These are phyloP conservation scores for Enteromius radiatus DNA, from an alignment of 2,797 vertebrate species.

Conservation along the genomic window DNA sequence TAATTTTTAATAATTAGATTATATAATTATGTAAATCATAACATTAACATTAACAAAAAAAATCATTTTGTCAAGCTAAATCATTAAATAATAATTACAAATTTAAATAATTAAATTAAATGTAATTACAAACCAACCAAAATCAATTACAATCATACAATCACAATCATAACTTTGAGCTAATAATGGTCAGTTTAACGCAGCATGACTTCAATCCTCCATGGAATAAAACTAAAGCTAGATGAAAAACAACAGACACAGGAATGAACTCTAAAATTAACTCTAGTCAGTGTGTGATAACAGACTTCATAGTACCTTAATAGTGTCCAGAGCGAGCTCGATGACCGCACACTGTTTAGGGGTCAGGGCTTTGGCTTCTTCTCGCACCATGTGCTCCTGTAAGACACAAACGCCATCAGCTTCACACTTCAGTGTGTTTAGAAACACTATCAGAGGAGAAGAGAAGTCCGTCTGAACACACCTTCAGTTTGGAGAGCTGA, in stretches of 20 bases:
- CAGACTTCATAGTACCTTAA: slow-evolving; percentile 83
- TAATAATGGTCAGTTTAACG: neutral
- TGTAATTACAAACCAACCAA: no score
- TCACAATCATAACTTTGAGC: neutral
- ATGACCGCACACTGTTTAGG: slow-evolving; percentile 96
- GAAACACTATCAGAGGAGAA: neutral
- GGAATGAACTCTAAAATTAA: no score
- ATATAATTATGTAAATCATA: no score
- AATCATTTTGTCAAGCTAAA: no score
- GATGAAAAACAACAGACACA: no score
- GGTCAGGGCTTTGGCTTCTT: slow-evolving; percentile 93
- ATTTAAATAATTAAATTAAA: no score
- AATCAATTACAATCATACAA: no score
- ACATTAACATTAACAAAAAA: no score
- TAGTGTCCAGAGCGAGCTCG: slow-evolving; percentile 94
- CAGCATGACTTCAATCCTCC: no score
- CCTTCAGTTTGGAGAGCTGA: slow-evolving; percentile 97
- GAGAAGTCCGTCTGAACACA: slow-evolving; percentile 58
- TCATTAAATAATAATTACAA: no score
- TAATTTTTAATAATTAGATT: no score
- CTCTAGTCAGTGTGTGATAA: neutral
- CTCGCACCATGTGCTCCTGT: slow-evolving; percentile 97
- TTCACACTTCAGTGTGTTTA: neutral
- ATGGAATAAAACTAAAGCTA: no score
- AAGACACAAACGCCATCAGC: slow-evolving; percentile 26